Evolutionary conservation across 2,888 invertebrate species (phyloP).

Genomic region (Ditylenchus weischeri): DNA sequence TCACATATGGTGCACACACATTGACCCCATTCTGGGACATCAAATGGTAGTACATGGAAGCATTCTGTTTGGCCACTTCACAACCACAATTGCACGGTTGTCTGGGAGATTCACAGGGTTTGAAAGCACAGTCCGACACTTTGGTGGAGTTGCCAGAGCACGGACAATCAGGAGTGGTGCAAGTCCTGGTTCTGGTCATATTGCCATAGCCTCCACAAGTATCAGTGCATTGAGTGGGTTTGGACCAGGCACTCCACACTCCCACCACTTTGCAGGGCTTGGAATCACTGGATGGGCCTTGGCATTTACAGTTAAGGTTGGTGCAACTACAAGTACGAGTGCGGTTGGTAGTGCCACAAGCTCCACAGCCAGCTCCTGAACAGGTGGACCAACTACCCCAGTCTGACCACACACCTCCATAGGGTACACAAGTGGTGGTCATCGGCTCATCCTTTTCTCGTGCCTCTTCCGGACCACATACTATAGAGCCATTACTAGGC

Average conservation of each 20-base stretch:
- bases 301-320: background rate
- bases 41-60: background rate
- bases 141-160: slow-evolving; percentile 28
- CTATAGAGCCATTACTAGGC: slow-evolving; percentile 15
- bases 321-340: slow-evolving; percentile 11
- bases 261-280: slow-evolving; percentile 7
- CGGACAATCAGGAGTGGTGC: slow-evolving; percentile 38
- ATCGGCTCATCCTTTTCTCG: slow-evolving; percentile 8
- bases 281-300: background rate
- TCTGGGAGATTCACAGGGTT: slow-evolving; percentile 13
- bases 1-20: slow-evolving; percentile 2
- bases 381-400: slow-evolving; percentile 21
- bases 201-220: slow-evolving; percentile 47
- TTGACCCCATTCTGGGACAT: background rate
- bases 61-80: slow-evolving; percentile 1
- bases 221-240: slow-evolving; percentile 33
- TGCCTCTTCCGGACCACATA: slow-evolving; percentile 23
- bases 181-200: slow-evolving; percentile 31
- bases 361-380: slow-evolving; percentile 17
- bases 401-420: slow-evolving; percentile 18
- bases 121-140: slow-evolving; percentile 12
- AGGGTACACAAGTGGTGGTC: slow-evolving; percentile 21
- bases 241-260: slow-evolving; percentile 10
- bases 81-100: slow-evolving; percentile 6
- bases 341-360: slow-evolving; percentile 5